These are phyloP conservation scores for Chrysaora quinquecirrha DNA, from an alignment of 30 jellyfish, hydroid and myxozoan species.

Conservation along the genomic window DNA sequence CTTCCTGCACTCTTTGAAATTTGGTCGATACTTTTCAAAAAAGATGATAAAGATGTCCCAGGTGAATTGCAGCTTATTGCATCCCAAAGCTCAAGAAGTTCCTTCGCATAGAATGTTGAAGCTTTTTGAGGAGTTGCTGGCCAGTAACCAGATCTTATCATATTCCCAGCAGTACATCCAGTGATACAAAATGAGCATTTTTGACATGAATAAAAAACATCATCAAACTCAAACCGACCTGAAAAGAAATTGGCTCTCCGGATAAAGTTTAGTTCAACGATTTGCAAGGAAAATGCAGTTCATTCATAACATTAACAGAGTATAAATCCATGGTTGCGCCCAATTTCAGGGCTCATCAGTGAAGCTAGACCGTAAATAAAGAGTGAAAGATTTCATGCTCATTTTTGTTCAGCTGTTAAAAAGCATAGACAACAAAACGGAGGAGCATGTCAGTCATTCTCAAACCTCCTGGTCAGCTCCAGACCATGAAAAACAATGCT, in stretches of 20 bases:
- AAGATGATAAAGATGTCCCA: neutral
- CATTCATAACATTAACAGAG: neutral
- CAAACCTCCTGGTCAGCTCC: neutral
- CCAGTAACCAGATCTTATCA: neutral
- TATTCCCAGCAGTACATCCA: neutral
- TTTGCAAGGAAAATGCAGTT: constrained; percentile 1
- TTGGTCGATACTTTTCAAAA: neutral
- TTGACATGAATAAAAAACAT: constrained; percentile 5
- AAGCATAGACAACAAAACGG: neutral
- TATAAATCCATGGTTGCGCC: neutral
- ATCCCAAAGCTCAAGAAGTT: neutral
- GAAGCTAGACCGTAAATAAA: neutral
- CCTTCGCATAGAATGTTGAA: neutral
- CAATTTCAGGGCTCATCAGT: constrained; percentile 1
- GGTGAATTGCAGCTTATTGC: neutral
- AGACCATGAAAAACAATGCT: neutral
- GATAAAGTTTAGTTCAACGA: neutral
- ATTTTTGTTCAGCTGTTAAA: neutral
- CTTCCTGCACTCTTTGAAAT: neutral
- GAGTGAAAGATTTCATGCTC: neutral
- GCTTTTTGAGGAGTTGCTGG: constrained; percentile 1
- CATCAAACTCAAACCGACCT: constrained; percentile 30
- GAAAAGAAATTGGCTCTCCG: neutral
- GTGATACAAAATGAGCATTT: constrained; percentile 12
- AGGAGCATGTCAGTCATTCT: constrained; percentile 1